Evolutionary conservation across 2,888 invertebrate genomes (phyloP), one percentile per base, ranked within the genome.

Genomic region (Cheilosia pagana): DNA sequence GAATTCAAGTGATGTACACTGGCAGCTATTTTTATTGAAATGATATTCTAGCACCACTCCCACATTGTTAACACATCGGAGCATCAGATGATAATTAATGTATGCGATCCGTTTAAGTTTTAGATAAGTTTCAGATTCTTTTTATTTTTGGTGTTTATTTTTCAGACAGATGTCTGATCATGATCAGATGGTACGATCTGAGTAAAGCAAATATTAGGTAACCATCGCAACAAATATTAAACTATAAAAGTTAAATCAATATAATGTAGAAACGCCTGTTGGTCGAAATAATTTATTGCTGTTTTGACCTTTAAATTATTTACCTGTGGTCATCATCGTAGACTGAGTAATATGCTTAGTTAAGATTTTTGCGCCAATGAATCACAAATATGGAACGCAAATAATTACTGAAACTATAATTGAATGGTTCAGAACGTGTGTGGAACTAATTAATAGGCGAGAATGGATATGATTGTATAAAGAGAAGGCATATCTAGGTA

Each of bases 231-330:
- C 21, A 75, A 67, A 75, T 75, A 50, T 59, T 65, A 19, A 50
- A 65, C 7, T 8, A 21, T 48, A 28, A 55, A 55, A 57, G 39
- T 45, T 39, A 19, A 71, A 41, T 60, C 50, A 41, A 60, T 60
- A 39, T 72, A 28, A 31, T 8, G 12, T 21, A 50, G 70, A 57
- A 48, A 41, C 10, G 31, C 76, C 41, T 67, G 23, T 68, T 68
- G 68, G 68, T 60, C 53, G 28, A 25, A 76, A 31, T 67, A 53
- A 60, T 62, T 77, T 55, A 68, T 77, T 59, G 45, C 43, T 68
- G 35, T 28, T 68, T 77, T 31, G 53, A 59, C 65, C 45, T 75
- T 72, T 52, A 59, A 57, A 65, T 65, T 65, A 16, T 65, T 67
- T 68, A 43, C 52, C 39, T 62, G 53, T 39, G 19, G 14, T 43